Base-by-base conservation (phyloP, 2,797 vertebrate genomes). In the Triplophysa yarkandensis region DNA sequence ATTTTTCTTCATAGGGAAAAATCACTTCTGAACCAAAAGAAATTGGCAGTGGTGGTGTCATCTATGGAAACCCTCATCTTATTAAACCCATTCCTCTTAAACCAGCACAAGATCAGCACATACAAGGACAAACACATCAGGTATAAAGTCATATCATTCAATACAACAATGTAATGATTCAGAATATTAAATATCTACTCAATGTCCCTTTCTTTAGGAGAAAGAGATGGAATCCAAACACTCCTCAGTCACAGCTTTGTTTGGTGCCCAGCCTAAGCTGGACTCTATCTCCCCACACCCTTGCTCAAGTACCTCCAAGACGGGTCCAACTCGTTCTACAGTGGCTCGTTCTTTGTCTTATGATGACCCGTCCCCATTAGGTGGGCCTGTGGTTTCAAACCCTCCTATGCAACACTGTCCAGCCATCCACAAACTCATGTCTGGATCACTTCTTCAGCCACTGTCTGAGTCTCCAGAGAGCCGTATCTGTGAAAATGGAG, bases 21-120 rank as follows among this genome's bases (percentile, higher is more conserved):
- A 89, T 92, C 1, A 89, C 92, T 70, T 93, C 93, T 11, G 97
- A 98, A 86, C 96, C 97, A 57, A 98, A 98, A 87, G 94, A 95
- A 86, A 98, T 98, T 41, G 93, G 92, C 67, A 94, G 93, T 68
- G 95, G 93, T 28, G 95, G 93, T 60, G 90, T 93, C 75, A 92
- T 98, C 65, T 90, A 87, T 65, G 92, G 88, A 87, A 98, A 96
- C 85, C 95, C 95, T 66, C 94, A 96, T 87, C 89, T 98, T 58
- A 96, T 98, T 86, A 98, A 98, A 81, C 97, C 97, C 3, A 97
- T 98, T 73, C 96, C 97, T 5, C 93, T 98, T 79, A 98, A 98
- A 83, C 94, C 94, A 52, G 54, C 73, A 68, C 73, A 75, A 19
- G 73, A 75, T 0, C 9, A 28, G 6, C 62, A 41, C 28, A 67